These are phyloP conservation scores for Ruditapes philippinarum DNA, from an alignment of 1,140 invertebrate genomes.

Conservation along the genomic window DNA sequence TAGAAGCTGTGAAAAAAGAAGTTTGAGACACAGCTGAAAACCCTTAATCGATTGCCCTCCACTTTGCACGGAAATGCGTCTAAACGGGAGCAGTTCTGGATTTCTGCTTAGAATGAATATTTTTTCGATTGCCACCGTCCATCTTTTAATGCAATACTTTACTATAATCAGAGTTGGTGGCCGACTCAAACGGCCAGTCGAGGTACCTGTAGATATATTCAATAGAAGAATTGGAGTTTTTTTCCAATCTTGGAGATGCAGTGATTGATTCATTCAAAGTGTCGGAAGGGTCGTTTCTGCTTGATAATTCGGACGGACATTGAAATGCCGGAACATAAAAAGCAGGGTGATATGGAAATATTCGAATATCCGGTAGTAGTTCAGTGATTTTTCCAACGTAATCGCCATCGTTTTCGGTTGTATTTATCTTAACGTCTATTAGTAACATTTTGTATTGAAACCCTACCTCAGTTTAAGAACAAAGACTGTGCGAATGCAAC, in stretches of 20 bases:
- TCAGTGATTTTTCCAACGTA: conserved; percentile 82
- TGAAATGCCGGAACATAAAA: conserved; percentile 73
- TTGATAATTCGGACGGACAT: conserved; percentile 61
- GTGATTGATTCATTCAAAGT: conserved; percentile 80
- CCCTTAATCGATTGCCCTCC: conserved; percentile 92
- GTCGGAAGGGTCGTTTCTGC: conserved; percentile 79
- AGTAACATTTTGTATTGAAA: conserved; percentile 86
- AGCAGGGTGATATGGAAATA: conserved; percentile 82
- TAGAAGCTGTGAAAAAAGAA: too few species aligned
- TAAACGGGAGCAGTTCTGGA: conserved; percentile 95
- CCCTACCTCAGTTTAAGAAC: conserved; percentile 82
- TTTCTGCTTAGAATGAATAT: conserved; percentile 98
- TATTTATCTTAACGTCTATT: conserved; percentile 85
- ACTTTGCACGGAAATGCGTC: conserved; percentile 98
- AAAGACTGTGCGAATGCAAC: conserved; percentile 73
- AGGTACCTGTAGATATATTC: conserved; percentile 94
- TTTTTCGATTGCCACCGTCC: conserved; percentile 99
- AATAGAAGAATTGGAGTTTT: conserved; percentile 86
- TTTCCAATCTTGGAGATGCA: conserved; percentile 83
- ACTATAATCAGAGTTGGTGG: conserved; percentile 99
- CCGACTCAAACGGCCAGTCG: conserved; percentile 97
- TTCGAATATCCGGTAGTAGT: conserved; percentile 85
- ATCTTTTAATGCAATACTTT: conserved; percentile 95
- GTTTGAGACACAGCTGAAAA: conserved; percentile 99
- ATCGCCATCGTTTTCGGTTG: conserved; percentile 83